A percentile compares a stretch with the other conserved stretches of the same genome.
Conservation (phyloP, 2,888 invertebrate species). For the Odontocolon sp. region DNA sequence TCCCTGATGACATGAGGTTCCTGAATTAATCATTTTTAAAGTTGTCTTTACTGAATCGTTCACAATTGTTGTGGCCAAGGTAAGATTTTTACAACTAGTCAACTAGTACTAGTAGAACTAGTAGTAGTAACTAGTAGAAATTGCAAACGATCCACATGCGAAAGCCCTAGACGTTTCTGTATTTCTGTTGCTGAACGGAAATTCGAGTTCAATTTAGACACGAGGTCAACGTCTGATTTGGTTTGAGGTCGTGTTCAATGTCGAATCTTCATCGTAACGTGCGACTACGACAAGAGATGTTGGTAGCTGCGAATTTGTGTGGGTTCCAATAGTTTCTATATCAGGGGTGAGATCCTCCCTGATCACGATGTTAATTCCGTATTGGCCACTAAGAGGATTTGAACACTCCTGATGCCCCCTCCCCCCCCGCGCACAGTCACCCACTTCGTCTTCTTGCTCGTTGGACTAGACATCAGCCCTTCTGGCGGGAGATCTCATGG, state of each 20-base stretch:
- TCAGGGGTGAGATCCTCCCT: conserved; percentile 13
- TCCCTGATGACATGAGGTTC: too few relatives aligned
- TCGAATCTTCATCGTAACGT: background rate
- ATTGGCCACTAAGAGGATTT: conserved; percentile 59
- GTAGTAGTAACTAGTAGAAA: background rate
- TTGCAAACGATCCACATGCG: background rate
- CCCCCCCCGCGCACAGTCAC: conserved; percentile 5
- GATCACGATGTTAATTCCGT: conserved; percentile 55
- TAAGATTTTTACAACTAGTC: too few relatives aligned
- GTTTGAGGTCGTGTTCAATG: conserved; percentile 7
- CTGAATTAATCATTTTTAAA: too few relatives aligned
- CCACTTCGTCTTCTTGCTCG: conserved; percentile 33
- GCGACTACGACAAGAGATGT: background rate
- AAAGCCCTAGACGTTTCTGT: background rate
- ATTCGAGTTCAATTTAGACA: conserved; percentile 5
- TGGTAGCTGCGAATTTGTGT: background rate
- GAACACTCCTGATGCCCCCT: conserved; percentile 47
- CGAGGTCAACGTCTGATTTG: conserved; percentile 18
- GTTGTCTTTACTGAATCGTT: too few relatives aligned
- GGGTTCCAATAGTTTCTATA: background rate
- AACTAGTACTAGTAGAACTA: background rate
- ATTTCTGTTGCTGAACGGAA: conserved; percentile 12
- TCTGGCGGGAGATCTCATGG: conserved; percentile 49
- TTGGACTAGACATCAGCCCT: conserved; percentile 30
- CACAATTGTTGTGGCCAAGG: too few relatives aligned